Percentiles rank a stretch among this genome's conserved stretches.
phyloP scores from a whole-genome alignment of 2,113 vertebrate genomes.

The Deroptyus accipitrinus region DNA sequence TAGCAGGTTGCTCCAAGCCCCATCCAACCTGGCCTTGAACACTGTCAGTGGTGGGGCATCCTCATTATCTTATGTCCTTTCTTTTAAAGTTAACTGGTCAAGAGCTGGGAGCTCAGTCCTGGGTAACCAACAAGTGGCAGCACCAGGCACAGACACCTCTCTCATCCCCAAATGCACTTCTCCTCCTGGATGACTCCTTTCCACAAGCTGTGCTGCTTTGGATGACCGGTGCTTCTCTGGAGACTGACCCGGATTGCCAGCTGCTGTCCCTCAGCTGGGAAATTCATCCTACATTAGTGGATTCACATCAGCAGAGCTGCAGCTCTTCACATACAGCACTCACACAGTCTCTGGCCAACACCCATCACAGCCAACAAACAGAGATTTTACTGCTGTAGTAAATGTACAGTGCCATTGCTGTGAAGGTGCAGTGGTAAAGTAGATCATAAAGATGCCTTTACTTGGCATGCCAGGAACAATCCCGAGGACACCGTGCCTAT shows the following conservation, averaged over 20 bases:
- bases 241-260: not conserved
- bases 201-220: not conserved
- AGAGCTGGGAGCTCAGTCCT: not conserved
- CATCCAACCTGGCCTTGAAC: not conserved
- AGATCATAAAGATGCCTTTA: not conserved
- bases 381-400: not conserved
- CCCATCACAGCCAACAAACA: not conserved
- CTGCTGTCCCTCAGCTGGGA: not conserved
- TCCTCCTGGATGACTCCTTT: not conserved
- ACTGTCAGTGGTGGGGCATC: not conserved
- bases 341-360: rapidly evolving
- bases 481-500: rapidly evolving
- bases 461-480: not conserved
- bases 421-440: not conserved
- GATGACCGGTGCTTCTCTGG: not conserved
- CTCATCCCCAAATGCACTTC: not conserved
- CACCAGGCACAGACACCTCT: not conserved
- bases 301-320: not conserved
- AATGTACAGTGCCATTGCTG: not conserved
- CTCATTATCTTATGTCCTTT: not conserved
- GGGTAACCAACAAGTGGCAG: not conserved
- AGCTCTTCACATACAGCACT: not conserved
- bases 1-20: not conserved
- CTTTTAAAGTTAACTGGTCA: not conserved
- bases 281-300: not conserved